Base-by-base conservation (phyloP, 2,888 invertebrate species). In the Erebia ligea region DNA sequence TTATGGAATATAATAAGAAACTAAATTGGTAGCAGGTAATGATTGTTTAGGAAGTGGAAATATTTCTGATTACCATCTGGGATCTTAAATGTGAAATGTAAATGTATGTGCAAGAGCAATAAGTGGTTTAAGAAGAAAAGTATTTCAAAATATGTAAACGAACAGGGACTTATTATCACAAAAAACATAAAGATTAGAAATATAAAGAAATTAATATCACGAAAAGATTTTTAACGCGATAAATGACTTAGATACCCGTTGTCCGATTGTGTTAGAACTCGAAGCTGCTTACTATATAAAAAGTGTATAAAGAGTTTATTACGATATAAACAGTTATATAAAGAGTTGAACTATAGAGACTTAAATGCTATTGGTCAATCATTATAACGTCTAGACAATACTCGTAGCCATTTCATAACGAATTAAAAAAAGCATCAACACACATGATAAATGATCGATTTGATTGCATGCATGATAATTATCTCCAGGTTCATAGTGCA, bases 401-500 rank as follows among this genome's bases (percentile, higher is more conserved):
- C 25, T 25, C 25, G 25, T 25, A 19, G 54, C 54, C 19, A 48
- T 61, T 65, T 61, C 62, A 42, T 56, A 40, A 57, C 57, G 17
- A 58, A 57, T 75, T 71, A 73, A 62, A 70, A 72, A 73, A 13
- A 68, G 72, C 69, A 58, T 69, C 66, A 67, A 52, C 56, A 57
- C 11, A 71, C 69, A 71, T 69, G 50, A 62, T 69, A 34, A 57
- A 75, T 76, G 77, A 77, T 78, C 73, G 74, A 76, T 78, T 77
- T 72, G 57, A 72, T 67, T 71, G 66, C 69, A 70, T 58, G 70
- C 72, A 45, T 56, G 78, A 78, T 78, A 70, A 70, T 76, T 75
- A 77, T 77, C 72, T 71, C 68, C 75, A 72, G 77, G 77, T 78
- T 77, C 78, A 75, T 68, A 77, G 79, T 74, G 75, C 77, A 76